A percentile compares a stretch with the other conserved stretches of the same genome.
phyloP scores from a whole-genome alignment of 35 echinoderm and acorn worm genomes.

The Heliocidaris tuberculata region DNA sequence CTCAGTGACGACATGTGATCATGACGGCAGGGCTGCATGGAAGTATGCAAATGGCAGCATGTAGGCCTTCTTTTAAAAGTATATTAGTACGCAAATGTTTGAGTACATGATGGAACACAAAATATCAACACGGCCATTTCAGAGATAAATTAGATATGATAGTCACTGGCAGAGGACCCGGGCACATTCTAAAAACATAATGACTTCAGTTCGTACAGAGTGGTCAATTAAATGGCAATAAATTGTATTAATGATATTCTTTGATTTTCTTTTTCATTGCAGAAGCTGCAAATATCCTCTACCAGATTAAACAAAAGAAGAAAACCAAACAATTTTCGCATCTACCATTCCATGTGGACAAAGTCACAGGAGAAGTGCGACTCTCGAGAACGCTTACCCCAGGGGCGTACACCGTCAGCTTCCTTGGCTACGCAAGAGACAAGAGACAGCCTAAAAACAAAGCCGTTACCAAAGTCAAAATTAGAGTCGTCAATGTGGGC shows the following conservation, averaged over 20 bases:
- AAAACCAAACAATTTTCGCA: background rate
- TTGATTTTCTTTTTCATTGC: background rate
- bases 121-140: too few species aligned
- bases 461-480: slow-evolving; percentile 38
- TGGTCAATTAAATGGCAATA: too few species aligned
- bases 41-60: too few species aligned
- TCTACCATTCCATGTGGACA: slow-evolving; percentile 33
- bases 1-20: too few species aligned
- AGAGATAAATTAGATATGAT: too few species aligned
- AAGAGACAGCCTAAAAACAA: slow-evolving; percentile 51
- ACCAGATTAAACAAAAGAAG: slow-evolving; percentile 50
- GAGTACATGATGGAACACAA: too few species aligned
- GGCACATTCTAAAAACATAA: background rate
- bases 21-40: too few species aligned
- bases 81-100: too few species aligned
- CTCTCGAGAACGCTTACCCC: slow-evolving; percentile 27
- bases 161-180: too few species aligned
- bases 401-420: background rate
- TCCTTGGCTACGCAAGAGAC: slow-evolving; percentile 49
- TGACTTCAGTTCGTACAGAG: background rate
- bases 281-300: slow-evolving; percentile 53
- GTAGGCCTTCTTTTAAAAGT: too few species aligned
- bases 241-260: background rate
- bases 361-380: slow-evolving; percentile 45
- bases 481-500: slow-evolving; percentile 41